These are phyloP conservation scores for Drosophila stalkeri DNA, from an alignment of 2,888 invertebrate species.

Conservation along the genomic window DNA sequence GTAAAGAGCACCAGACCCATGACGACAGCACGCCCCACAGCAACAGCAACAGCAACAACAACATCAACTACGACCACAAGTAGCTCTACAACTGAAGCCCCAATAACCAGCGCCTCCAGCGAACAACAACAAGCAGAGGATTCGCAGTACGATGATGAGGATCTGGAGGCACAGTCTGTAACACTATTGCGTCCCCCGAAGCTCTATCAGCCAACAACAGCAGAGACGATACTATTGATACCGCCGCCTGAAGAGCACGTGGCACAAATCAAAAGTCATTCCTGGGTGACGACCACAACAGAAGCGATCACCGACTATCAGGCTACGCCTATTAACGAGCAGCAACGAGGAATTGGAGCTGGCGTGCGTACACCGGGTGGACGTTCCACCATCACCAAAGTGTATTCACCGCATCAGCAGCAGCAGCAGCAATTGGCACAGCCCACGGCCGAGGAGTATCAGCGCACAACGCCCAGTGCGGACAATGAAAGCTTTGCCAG, in stretches of 20 bases:
- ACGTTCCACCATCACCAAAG: slow-evolving; percentile 88
- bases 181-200: slow-evolving; percentile 68
- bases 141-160: slow-evolving; percentile 74
- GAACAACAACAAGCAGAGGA: slow-evolving; percentile 61
- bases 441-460: slow-evolving; percentile 84
- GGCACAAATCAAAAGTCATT: slow-evolving; percentile 77
- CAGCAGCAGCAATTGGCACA: slow-evolving; percentile 74
- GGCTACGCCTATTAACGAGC: slow-evolving; percentile 46
- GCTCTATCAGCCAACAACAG: slow-evolving; percentile 77
- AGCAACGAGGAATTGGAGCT: slow-evolving; percentile 20
- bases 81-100: slow-evolving; percentile 35
- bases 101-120: slow-evolving; percentile 36
- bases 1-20: slow-evolving; percentile 46
- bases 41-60: slow-evolving; percentile 22
- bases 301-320: slow-evolving; percentile 41
- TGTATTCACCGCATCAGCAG: slow-evolving; percentile 83
- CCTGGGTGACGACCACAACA: slow-evolving; percentile 71
- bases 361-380: slow-evolving; percentile 84
- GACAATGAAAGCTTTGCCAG: slow-evolving; percentile 64
- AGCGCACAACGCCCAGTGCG: slow-evolving; percentile 79
- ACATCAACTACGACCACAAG: slow-evolving; percentile 29
- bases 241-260: slow-evolving; percentile 84
- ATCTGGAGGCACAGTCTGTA: slow-evolving; percentile 80
- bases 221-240: slow-evolving; percentile 84
- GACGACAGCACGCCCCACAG: slow-evolving; percentile 32